Base-by-base conservation (phyloP, 2,113 vertebrate species). In the Tragelaphus scriptus region DNA sequence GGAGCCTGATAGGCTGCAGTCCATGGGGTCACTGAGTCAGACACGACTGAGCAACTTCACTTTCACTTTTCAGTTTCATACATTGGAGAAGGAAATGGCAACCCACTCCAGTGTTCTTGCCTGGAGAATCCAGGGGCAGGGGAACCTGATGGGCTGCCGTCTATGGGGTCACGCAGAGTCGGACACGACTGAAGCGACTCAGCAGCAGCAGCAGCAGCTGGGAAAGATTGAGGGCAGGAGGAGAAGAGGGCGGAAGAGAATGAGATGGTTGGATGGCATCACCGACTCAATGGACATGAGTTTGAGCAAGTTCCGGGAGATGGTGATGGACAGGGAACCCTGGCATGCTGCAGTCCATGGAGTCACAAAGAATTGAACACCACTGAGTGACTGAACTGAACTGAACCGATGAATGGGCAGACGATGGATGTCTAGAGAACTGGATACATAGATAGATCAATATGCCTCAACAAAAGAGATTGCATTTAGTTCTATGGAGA, bases 271-370 rank as follows among this genome's bases (percentile, higher is more conserved):
- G 68, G 68, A 40, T 71, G 68, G 68, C n/a, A 23, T 71, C 19
- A 40, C 19, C 19, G 0, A 13, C 68, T 71, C 68, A 71, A 23
- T 23, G 19, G n/a, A 71, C n/a, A 6, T 40, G 19, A 71, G 5
- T 71, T 23, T 71, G 68, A 71, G n/a, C 10, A 40, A 71, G 19
- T 10, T 40, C 21, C 0, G 2, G 21, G 21, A 75, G 68, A 12
- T 75, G 19, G 36, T 75, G 36, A 23, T 75, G 68, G 17, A 75
- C 19, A 23, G 68, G 68, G n/a, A 40, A 3, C 19, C 11, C 36
- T 40, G 68, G 21, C 2, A 0, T 75, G 68, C 19, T 40, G 68
- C 68, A 40, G 10, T 13, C 19, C 68, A 13, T 3, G 10, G 36
- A 6, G 36, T 13, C 11, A 2, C 36, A 75, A 75, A 75, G 19